Percentiles rank a stretch among this genome's conserved stretches.
Conservation (phyloP, 37 sponge, comb jelly and placozoan species). For the Halichondria panicea region DNA sequence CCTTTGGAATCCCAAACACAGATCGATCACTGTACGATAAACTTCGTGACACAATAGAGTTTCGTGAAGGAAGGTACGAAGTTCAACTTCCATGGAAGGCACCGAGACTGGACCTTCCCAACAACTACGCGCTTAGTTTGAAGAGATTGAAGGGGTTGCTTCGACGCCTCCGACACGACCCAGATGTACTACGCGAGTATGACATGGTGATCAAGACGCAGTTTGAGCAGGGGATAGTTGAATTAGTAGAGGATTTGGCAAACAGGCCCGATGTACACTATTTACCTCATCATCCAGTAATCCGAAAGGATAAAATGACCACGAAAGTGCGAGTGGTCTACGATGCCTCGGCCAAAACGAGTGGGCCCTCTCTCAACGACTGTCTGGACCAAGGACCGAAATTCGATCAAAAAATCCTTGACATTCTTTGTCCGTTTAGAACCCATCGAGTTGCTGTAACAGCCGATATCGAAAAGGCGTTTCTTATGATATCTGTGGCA, state of each 20-base stretch:
- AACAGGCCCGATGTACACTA: constrained; percentile 12
- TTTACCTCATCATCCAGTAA: constrained; percentile 44
- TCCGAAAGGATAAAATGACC: constrained; percentile 34
- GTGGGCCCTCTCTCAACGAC: constrained; percentile 41
- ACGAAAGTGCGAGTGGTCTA: constrained; percentile 34
- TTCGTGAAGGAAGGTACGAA: constrained; percentile 32
- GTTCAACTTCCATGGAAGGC: constrained; percentile 39
- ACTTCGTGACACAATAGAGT: background rate
- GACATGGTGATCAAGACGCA: constrained; percentile 10
- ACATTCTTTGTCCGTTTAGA: constrained; percentile 23
- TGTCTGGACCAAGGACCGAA: constrained; percentile 39
- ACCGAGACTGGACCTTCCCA: background rate
- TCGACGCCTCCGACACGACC: constrained; percentile 2
- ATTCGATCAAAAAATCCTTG: constrained; percentile 33
- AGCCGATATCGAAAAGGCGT: constrained; percentile 50
- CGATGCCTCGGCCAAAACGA: constrained; percentile 39
- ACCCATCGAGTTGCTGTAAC: constrained; percentile 26
- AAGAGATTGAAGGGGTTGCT: constrained; percentile 22
- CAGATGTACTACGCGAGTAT: constrained; percentile 15
- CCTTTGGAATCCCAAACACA: constrained; percentile 12
- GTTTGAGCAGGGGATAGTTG: constrained; percentile 29
- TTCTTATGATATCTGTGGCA: constrained; percentile 24
- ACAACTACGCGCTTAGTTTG: constrained; percentile 35
- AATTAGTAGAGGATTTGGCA: constrained; percentile 3
- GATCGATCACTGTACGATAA: constrained; percentile 27